Evolutionary conservation across 92 coral and sea anemone species (phyloP), one percentile per base, ranked within the genome.

Genomic region (Hydrozoanthus gracilis): DNA sequence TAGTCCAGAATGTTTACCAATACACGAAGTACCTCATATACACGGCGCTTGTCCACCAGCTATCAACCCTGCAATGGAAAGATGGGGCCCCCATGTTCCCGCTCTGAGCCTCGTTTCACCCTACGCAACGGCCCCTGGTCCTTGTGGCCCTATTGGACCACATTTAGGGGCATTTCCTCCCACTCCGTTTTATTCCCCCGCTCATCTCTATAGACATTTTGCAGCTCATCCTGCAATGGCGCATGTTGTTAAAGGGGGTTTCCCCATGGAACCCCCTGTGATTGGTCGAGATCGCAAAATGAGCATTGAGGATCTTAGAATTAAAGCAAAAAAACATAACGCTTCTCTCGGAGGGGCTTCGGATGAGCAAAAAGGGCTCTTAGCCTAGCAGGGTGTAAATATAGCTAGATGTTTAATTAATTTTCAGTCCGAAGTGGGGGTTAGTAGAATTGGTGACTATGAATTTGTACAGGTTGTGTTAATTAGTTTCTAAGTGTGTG

Each of bases 101-200:
- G 98, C 98, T 15, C 94, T 95, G 8, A 95, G 98, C 87, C 90
- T 95, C 13, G 93, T 95, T 80, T 95, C 98, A 3, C 98, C 98
- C 18, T 95, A 87, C 77, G 96, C 98, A 73, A 87, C 96, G 45
- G 93, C 96, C 20, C 94, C 98, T 6, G 77, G 89, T 55, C 89
- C 92, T 45, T 93, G 91, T 79, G 85, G 94, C 86, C 93, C 98
- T 64, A 76, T 90, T 48, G 93, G 91, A 10, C 84, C 94, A 12
- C 95, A 86, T 83, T 72, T 92, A 13, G 91, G 86, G 27, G 39
- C 88, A 8, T 12, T 89, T 35, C 75, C 87, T 7, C 89, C 89
- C 3, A 76, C 91, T 4, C 94, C 96, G 1, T 84, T 92, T 50
- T 95, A 95, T 71, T 67, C 96, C 44, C 91, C 94, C 15, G 73